Evolutionary conservation across 1,140 invertebrate genomes (phyloP), one percentile per base, ranked within the genome.

Genomic region (Propsilocerus akamusi): DNA sequence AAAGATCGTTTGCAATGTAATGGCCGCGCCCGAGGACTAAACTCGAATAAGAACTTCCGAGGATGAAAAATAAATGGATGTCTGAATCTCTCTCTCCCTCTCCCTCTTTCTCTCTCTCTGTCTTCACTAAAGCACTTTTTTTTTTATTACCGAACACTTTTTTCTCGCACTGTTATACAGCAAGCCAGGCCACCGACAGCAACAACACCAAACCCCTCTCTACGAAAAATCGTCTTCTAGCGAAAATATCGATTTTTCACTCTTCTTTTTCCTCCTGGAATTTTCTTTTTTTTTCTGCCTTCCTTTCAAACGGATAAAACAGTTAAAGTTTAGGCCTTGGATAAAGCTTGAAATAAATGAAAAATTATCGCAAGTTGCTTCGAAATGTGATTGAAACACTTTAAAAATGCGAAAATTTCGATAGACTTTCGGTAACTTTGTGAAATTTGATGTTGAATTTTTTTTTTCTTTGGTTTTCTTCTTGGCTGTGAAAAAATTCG

Each of bases 191-290:
- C n/a, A n/a, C n/a, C n/a, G n/a, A n/a, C n/a, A n/a, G n/a, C 34
- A 41, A 41, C 34, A 41, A 41, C 34, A 41, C 17, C 22, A 17
- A 17, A 20, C 17, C 34, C 34, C 17, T 41, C n/a, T n/a, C n/a
- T n/a, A n/a, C n/a, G n/a, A n/a, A n/a, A n/a, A n/a, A n/a, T 41
- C 4, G 17, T n/a, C 34, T 17, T n/a, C 17, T 41, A 20, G 22
- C 34, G 34, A 41, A 20, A 41, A 7, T 41, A 41, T 41, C 34
- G 34, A 41, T 41, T 41, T 41, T 41, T 41, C 34, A 41, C 34
- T 41, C 22, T 10, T 41, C 34, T 41, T 17, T 17, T 37, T 37
- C 32, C n/a, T n/a, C 20, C 12, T 37, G n/a, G n/a, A n/a, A 17
- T 37, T 41, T 41, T 17, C 34, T 41, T 30, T 30, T n/a, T n/a